phyloP scores from a whole-genome alignment of 2,888 invertebrate species.

The Muscina levida region DNA sequence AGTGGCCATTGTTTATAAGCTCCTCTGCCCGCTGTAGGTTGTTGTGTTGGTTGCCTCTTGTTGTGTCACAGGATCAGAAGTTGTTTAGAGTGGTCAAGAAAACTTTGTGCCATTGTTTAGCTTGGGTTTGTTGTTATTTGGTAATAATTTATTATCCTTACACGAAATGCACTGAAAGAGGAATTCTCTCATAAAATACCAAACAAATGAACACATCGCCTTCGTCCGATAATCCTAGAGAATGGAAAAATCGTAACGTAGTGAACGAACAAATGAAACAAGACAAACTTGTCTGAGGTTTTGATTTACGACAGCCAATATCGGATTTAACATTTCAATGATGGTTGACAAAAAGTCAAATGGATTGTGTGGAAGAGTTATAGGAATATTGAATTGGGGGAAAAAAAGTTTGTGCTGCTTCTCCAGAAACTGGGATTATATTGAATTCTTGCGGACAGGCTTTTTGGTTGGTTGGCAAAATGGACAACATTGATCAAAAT shows the following conservation, averaged over 20 bases:
- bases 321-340: conserved; percentile 35
- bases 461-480: no score
- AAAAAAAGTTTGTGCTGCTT: background rate
- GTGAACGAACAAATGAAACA: conserved; percentile 16
- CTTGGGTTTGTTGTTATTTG: conserved; percentile 47
- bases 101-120: background rate
- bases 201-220: conserved; percentile 31
- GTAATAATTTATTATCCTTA: conserved; percentile 62
- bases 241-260: background rate
- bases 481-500: no score
- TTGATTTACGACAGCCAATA: conserved; percentile 52
- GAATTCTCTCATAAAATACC: conserved; percentile 43
- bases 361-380: background rate
- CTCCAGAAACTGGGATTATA: no score
- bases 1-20: conserved; percentile 48
- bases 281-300: conserved; percentile 48
- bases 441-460: no score
- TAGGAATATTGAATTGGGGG: conserved; percentile 11
- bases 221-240: background rate
- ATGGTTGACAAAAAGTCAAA: conserved; percentile 23
- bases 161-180: conserved; percentile 23
- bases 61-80: conserved; percentile 24
- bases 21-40: no score
- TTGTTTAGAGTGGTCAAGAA: conserved; percentile 14
- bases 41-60: no score